Evolutionary conservation across 1,140 invertebrate species (phyloP), one percentile per base, ranked within the genome.

Genomic region (Drosophila athabasca): DNA sequence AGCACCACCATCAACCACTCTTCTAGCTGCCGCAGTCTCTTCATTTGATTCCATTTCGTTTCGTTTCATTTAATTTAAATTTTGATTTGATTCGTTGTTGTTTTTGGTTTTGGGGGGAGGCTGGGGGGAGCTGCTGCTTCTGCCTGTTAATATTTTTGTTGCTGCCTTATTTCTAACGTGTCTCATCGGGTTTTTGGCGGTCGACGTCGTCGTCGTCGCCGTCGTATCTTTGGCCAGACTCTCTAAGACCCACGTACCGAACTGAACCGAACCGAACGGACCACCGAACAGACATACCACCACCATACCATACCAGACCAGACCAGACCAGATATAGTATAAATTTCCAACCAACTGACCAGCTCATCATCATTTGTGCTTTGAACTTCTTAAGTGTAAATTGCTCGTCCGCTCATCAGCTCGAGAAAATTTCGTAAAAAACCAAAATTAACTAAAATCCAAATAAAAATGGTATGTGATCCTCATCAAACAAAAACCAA

Each of bases 341-440:
- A 90, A 90, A 90, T 90, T 84, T 88, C 76, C 76, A 74, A 81
- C 82, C 74, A 76, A 65, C 83, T 88, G 73, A 62, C 71, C 77
- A 88, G 69, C 83, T 90, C 88, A 90, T 90, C 88, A 90, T 90
- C 88, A 90, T 90, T 90, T 90, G 88, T 90, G 88, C 88, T 90
- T 90, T 90, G 88, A 90, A 90, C 88, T 90, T 90, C 88, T 90
- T 90, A 76, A 88, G 82, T 79, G 82, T 80, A 84, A 88, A 89
- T 89, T 89, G 84, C 79, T 88, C 84, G 83, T 69, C 57, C 58
- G 83, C 76, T 76, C 35, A 39, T 72, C 62, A 70, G 83, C 62
- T 76, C 83, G 83, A 87, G 79, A 83, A 76, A 87, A 79, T 87
- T 84, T 79, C 51, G 65, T 76, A 54, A 64, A 52, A 29, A 76